These are phyloP conservation scores for Nomada fucata DNA, from an alignment of 2,888 invertebrate species.

Conservation along the genomic window DNA sequence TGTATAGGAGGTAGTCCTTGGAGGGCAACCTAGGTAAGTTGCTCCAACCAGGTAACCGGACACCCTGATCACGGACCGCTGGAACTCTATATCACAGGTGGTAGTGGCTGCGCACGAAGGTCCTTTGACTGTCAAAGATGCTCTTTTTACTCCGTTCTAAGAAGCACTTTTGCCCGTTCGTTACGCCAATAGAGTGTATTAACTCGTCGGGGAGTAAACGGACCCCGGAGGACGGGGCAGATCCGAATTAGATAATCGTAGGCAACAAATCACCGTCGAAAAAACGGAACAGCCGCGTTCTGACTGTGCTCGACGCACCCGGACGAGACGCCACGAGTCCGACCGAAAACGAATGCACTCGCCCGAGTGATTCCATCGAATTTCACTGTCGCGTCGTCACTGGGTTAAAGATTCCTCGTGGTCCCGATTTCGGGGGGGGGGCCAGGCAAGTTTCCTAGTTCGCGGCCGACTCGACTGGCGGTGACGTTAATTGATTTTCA, in stretches of 20 bases:
- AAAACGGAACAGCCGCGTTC: too few species aligned
- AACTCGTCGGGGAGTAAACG: background rate
- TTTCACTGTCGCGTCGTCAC: background rate
- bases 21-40: conserved; percentile 70
- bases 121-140: conserved; percentile 70
- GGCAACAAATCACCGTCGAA: too few species aligned
- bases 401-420: conserved; percentile 12
- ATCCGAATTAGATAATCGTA: too few species aligned
- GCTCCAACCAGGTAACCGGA: conserved; percentile 77
- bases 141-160: conserved; percentile 46
- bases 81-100: conserved; percentile 84
- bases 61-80: conserved; percentile 79
- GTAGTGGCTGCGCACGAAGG: conserved; percentile 70
- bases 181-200: conserved; percentile 44
- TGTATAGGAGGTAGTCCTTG: conserved; percentile 73
- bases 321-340: background rate
- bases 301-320: too few species aligned
- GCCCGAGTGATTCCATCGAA: background rate
- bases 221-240: too few species aligned
- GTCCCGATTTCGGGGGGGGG: conserved; percentile 2
- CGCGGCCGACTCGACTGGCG: conserved; percentile 23
- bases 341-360: background rate
- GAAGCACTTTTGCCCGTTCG: conserved; percentile 42
- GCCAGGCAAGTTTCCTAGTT: conserved; percentile 35
- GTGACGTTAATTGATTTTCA: conserved; percentile 64